A percentile compares a stretch with the other conserved stretches of the same genome.
These are phyloP conservation scores for Blastobasis lacticolella DNA, from an alignment of 2,888 invertebrate species.

Conservation along the genomic window DNA sequence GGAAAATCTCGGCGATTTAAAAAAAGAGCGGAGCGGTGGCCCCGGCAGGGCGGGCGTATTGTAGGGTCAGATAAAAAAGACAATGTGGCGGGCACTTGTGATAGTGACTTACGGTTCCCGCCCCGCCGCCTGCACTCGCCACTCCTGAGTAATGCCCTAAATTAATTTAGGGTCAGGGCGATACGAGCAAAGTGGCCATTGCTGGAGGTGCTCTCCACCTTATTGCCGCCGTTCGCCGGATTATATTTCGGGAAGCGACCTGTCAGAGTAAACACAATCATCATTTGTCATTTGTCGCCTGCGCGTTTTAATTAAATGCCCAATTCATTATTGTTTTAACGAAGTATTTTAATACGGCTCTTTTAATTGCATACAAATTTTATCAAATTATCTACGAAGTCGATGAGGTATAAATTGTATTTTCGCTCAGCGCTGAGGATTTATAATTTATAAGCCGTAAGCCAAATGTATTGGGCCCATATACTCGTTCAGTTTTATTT, in stretches of 20 bases:
- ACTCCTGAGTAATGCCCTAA: slow-evolving; percentile 31
- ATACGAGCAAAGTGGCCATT: slow-evolving; percentile 19
- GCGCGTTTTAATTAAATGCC: neutral
- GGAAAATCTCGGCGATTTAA: too few species aligned
- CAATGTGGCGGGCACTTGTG: slow-evolving; percentile 24
- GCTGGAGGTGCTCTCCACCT: neutral
- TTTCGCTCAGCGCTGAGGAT: too few species aligned
- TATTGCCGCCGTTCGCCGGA: neutral
- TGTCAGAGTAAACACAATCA: too few species aligned
- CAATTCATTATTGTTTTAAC: too few species aligned
- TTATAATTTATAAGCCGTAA: too few species aligned
- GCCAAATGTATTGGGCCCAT: too few species aligned
- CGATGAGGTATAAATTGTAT: too few species aligned
- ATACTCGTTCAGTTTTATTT: neutral
- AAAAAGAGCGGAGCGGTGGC: neutral
- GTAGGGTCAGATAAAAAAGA: slow-evolving; percentile 25
- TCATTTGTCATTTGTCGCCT: too few species aligned
- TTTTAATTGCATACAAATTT: too few species aligned
- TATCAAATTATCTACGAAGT: too few species aligned
- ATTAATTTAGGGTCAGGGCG: slow-evolving; percentile 32
- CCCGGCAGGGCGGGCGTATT: neutral
- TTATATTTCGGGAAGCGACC: neutral
- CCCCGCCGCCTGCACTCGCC: slow-evolving; percentile 19
- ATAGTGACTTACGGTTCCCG: slow-evolving; percentile 32
- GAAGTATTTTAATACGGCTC: too few species aligned